Conservation (phyloP, 2,888 invertebrate genomes). For the Thecocarcelia acutangulata region DNA sequence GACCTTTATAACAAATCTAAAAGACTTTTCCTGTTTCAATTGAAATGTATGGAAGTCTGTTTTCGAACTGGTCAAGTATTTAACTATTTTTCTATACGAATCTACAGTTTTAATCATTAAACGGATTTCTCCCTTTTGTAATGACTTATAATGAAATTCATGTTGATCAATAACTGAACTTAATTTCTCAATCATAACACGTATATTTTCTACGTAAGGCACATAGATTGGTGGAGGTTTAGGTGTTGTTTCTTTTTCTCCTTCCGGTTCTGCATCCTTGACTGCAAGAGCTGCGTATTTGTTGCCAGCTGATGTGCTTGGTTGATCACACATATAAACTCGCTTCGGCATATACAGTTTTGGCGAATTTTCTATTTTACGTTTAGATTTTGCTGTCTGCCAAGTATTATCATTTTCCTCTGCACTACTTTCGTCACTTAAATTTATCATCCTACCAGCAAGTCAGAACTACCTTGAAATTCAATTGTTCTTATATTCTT, state of each 20-base stretch:
- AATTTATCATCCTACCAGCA: too few species aligned
- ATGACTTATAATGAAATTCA: too few species aligned
- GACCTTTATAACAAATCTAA: conserved; percentile 1
- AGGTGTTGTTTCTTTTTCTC: background rate
- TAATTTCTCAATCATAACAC: conserved; percentile 1
- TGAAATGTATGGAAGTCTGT: background rate
- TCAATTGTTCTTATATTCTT: too few species aligned
- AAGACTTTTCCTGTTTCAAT: background rate
- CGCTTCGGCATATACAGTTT: too few species aligned
- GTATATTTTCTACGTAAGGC: background rate
- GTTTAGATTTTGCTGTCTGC: too few species aligned
- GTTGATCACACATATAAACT: too few species aligned
- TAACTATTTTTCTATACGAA: background rate
- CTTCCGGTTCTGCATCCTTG: background rate
- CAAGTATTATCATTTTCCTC: too few species aligned
- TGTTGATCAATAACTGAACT: background rate
- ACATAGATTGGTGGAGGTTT: conserved; percentile 3
- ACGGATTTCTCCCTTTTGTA: background rate
- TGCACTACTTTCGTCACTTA: too few species aligned
- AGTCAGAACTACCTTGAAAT: too few species aligned
- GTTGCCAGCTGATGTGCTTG: background rate
- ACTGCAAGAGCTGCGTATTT: background rate
- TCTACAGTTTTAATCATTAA: conserved; percentile 4
- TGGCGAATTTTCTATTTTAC: too few species aligned
- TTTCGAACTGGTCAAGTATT: background rate